A percentile compares a stretch with the other conserved stretches of the same genome.
Evolutionary conservation across 2,113 vertebrate species (phyloP).

Genomic region (Ctenomys sociabilis): DNA sequence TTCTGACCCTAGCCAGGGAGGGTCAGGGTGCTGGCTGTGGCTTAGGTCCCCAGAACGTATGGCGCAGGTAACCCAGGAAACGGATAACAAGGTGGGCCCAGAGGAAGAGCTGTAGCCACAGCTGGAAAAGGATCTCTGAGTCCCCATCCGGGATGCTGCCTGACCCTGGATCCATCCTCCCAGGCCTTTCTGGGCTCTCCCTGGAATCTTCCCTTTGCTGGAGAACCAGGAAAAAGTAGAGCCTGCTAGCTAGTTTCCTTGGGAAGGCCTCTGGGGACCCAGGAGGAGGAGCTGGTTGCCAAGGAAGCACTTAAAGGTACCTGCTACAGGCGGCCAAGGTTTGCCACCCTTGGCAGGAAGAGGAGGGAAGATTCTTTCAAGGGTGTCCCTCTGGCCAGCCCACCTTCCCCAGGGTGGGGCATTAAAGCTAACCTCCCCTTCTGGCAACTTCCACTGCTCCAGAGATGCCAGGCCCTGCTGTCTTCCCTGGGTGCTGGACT

Average conservation of each 20-base stretch:
- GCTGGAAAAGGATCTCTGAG: conserved; percentile 72
- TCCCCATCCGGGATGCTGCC: background rate
- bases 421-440: conserved; percentile 51
- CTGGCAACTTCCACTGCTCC: background rate
- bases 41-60: conserved; percentile 35
- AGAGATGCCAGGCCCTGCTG: conserved; percentile 4
- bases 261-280: conserved; percentile 37
- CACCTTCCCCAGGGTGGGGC: background rate
- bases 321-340: conserved; percentile 54
- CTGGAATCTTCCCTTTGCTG: conserved; percentile 34
- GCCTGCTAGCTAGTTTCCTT: conserved; percentile 48
- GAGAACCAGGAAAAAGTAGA: conserved; percentile 6
- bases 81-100: conserved; percentile 76
- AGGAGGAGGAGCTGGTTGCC: conserved; percentile 71
- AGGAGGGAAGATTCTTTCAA: conserved; percentile 34
- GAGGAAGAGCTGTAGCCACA: conserved; percentile 79
- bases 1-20: background rate
- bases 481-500: background rate
- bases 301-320: conserved; percentile 78
- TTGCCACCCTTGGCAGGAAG: conserved; percentile 50
- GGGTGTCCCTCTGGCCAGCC: conserved; percentile 48
- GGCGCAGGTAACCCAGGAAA: conserved; percentile 72
- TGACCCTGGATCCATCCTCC: conserved; percentile 62
- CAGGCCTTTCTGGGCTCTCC: background rate
- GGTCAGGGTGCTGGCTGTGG: conserved; percentile 59